Evolutionary conservation across 1,140 invertebrate species (phyloP).

Genomic region (Arion vulgaris): DNA sequence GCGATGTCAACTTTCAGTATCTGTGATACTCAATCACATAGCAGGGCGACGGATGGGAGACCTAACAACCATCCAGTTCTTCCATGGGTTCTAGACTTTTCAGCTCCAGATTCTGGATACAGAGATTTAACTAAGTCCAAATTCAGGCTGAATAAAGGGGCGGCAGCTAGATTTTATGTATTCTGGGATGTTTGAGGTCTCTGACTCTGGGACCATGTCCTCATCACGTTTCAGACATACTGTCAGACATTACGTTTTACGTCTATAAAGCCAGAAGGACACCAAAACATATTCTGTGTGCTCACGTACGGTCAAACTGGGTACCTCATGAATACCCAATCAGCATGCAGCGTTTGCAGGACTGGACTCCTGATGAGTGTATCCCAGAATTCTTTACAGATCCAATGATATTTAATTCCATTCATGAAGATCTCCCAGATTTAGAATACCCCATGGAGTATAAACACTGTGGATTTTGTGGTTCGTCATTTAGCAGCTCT

Average conservation of each 20-base stretch:
- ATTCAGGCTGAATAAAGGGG: constrained; percentile 96
- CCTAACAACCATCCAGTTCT: constrained; percentile 95
- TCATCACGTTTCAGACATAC: constrained; percentile 95
- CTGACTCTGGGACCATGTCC: constrained; percentile 75
- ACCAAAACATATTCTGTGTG: constrained; percentile 87
- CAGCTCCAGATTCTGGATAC: constrained; percentile 81
- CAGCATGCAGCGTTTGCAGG: constrained; percentile 84
- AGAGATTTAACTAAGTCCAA: constrained; percentile 95
- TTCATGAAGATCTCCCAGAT: constrained; percentile 85
- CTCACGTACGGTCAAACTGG: constrained; percentile 83
- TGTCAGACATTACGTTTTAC: constrained; percentile 98
- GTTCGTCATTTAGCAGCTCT: constrained; percentile 88
- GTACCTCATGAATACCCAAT: constrained; percentile 93
- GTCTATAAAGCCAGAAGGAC: constrained; percentile 93
- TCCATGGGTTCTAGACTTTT: constrained; percentile 97
- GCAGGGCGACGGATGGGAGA: constrained; percentile 82
- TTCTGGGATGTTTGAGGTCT: constrained; percentile 70
- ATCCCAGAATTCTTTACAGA: constrained; percentile 96
- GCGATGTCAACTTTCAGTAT: constrained; percentile 93
- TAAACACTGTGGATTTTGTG: constrained; percentile 85
- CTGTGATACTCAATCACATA: constrained; percentile 85
- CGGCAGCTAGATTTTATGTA: constrained; percentile 96
- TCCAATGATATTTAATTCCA: constrained; percentile 87
- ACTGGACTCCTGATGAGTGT: constrained; percentile 98
- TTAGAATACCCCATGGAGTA: constrained; percentile 90